These are phyloP conservation scores for Phocides pigmalion DNA, from an alignment of 1,140 invertebrate genomes.

Conservation along the genomic window DNA sequence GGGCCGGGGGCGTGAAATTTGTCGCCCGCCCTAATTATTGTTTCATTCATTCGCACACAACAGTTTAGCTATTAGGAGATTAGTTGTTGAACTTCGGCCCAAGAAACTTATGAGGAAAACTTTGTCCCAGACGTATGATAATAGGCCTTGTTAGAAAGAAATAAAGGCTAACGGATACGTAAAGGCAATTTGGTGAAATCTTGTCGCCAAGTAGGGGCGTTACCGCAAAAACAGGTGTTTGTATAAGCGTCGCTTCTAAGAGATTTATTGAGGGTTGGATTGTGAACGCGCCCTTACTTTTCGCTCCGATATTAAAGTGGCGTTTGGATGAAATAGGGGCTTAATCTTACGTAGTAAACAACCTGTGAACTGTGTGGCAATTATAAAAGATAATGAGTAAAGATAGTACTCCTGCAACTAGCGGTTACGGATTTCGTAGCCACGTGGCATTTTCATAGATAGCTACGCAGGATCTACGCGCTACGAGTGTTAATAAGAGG, in stretches of 20 bases:
- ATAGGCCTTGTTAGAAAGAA: constrained; percentile 13
- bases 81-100: constrained; percentile 47
- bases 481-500: background rate
- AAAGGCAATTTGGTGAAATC: constrained; percentile 30
- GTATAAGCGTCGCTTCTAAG: constrained; percentile 39
- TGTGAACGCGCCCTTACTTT: constrained; percentile 3
- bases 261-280: constrained; percentile 46
- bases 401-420: background rate
- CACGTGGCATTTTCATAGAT: background rate
- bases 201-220: constrained; percentile 36
- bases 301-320: constrained; percentile 5
- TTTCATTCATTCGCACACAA: constrained; percentile 39
- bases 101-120: constrained; percentile 46
- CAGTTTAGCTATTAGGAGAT: constrained; percentile 58
- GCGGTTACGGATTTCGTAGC: constrained; percentile 1
- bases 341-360: constrained; percentile 8
- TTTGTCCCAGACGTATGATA: constrained; percentile 1
- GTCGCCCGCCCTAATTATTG: constrained; percentile 30
- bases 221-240: constrained; percentile 60
- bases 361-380: background rate
- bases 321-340: background rate
- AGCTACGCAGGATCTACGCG: background rate
- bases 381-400: constrained; percentile 2
- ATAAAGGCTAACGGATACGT: constrained; percentile 13
- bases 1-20: constrained; percentile 26